Base-by-base conservation (phyloP, 2,888 invertebrate genomes). In the Tubulanus polymorphus region DNA sequence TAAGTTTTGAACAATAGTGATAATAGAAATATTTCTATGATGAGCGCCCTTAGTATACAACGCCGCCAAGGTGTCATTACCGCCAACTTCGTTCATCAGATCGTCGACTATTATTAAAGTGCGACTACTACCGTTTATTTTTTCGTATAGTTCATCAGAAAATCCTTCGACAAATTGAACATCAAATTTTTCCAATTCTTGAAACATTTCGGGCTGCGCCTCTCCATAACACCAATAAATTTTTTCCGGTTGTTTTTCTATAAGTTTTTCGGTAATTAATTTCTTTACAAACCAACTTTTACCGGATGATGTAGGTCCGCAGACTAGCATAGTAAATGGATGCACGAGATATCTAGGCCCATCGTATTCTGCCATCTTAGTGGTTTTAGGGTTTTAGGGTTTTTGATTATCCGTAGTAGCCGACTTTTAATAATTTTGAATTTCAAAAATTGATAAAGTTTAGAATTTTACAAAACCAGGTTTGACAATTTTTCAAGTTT, bases 251-350 rank as follows among this genome's bases (percentile, higher is more conserved):
- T 41, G 18, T 8, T 18, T 18, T 8, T 41, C 6, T 18, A 41
- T 20, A 41, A 41, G 23, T 20, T 41, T 23, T 15, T 41, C 41
- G 6, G 23, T 8, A 3, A 59, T 32, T 29, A 56, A 48, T 8
- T 27, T 46, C 26, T 29, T 54, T 0, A 46, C 37, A 56, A 56
- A 57, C 46, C 20, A 8, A 3, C 55, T 57, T 37, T 60, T 60
- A 6, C 60, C 57, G 18, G 32, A 48, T 26, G 55, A 51, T 20
- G 57, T 57, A 5, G 50, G 48, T 18, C 54, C 56, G 3, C 48
- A 32, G 20, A 59, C 41, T 41, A 41, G 15, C 18, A 41, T 41
- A 20, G 41, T 41, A n/a, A n/a, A n/a, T n/a, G n/a, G n/a, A n/a
- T n/a, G n/a, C n/a, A n/a, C n/a, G n/a, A n/a, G n/a, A n/a, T n/a